Base-by-base conservation (phyloP, 2,797 vertebrate species). In the Malacoctenus gilli region DNA sequence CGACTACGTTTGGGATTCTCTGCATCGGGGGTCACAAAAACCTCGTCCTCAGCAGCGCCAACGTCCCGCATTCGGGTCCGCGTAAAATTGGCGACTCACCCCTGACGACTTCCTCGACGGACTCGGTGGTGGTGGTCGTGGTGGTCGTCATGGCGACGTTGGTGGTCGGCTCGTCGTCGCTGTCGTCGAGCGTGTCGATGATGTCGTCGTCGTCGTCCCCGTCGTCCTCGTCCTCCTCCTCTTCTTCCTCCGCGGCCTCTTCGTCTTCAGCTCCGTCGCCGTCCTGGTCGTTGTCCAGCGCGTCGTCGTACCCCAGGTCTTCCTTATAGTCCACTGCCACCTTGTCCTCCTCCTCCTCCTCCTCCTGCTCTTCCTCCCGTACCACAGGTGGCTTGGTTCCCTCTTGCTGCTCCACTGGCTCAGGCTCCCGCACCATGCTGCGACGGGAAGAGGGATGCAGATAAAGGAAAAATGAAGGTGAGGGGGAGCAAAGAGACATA, bases 61-160 rank as follows among this genome's bases (percentile, higher is more conserved):
- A n/a, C n/a, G n/a, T n/a, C n/a, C n/a, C n/a, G n/a, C n/a, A n/a
- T n/a, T n/a, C n/a, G n/a, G n/a, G n/a, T n/a, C n/a, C n/a, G n/a
- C n/a, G n/a, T n/a, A n/a, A n/a, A n/a, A n/a, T n/a, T n/a, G n/a
- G n/a, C 3, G 46, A 31, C 82, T 82, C 64, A 99, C 97, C 97
- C 92, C 92, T 90, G 59, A 99, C 97, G 39, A 99, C 96, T 75
- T 99, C 97, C 82, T 98, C 97, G 50, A 98, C 95, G 0, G 96
- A 98, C 72, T 99, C 97, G 34, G 96, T 98, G 21, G 96, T 98
- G 32, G 96, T 98, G 21, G 96, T 92, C 30, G 88, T 89, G 12
- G 94, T 94, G 18, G 95, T 96, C 0, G 95, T 96, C 87, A 96
- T 96, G 68, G 95, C 96, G 12, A 95, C 88, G 52, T 91, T 94